Conservation (phyloP, 2,113 vertebrate species). For the Daubentonia madagascariensis region DNA sequence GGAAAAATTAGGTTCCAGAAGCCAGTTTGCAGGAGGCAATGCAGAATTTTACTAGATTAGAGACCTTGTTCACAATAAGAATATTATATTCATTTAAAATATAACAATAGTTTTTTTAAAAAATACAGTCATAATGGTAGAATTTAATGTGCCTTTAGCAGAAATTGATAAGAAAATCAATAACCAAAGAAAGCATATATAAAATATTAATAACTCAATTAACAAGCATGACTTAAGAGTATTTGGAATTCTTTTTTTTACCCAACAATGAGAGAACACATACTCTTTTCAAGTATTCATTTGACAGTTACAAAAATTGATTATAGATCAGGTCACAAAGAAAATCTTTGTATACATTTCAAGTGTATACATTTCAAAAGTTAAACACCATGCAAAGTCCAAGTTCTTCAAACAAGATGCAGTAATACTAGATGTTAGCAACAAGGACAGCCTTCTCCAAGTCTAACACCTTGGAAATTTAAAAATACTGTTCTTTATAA, state of each 20-base stretch:
- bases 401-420: not conserved
- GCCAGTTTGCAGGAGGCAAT: not conserved
- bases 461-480: not conserved
- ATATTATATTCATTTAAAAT: not conserved
- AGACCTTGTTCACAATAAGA: not conserved
- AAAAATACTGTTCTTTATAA: not conserved
- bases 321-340: not conserved
- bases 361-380: not conserved
- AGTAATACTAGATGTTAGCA: not conserved
- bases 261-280: not conserved
- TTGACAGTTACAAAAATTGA: not conserved
- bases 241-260: not conserved
- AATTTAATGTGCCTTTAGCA: not conserved
- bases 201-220: not conserved
- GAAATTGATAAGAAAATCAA: not conserved
- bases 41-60: not conserved
- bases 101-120: not conserved
- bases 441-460: not conserved
- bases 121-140: not conserved
- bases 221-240: not conserved
- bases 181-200: not conserved
- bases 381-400: not conserved
- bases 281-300: not conserved
- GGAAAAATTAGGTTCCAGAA: not conserved
- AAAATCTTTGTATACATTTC: not conserved